Conservation (phyloP, 2,888 invertebrate genomes). For the Junonia oenone region DNA sequence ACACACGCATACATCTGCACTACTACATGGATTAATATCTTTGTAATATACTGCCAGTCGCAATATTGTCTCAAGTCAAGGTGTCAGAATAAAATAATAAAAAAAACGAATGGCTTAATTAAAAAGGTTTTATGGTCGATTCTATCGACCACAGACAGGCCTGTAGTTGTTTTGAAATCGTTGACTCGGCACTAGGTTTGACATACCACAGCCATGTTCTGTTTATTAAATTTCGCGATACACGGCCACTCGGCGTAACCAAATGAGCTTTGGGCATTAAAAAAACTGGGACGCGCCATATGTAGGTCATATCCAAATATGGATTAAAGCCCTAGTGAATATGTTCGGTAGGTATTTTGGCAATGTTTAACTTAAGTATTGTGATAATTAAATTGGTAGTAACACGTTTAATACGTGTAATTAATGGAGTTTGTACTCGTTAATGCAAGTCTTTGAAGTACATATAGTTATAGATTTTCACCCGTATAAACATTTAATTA, state of each 20-base stretch:
- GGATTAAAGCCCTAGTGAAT: conserved; percentile 13
- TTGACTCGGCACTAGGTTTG: neutral
- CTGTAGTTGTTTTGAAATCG: conserved; percentile 4
- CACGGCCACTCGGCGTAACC: conserved; percentile 15
- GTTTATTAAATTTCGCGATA: conserved; percentile 25
- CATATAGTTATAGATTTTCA: no score
- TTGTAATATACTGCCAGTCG: no score
- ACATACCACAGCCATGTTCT: neutral
- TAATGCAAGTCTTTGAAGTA: neutral
- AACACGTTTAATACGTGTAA: neutral
- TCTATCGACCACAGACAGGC: no score
- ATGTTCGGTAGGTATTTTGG: neutral
- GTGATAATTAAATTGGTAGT: neutral
- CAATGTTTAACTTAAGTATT: neutral
- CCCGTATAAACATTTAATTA: no score
- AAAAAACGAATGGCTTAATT: no score
- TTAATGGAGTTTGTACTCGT: no score
- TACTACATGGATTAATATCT: no score
- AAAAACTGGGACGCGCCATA: conserved; percentile 21
- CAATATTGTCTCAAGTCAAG: no score
- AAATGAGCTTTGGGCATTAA: conserved; percentile 18
- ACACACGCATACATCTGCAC: no score
- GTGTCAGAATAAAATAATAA: neutral
- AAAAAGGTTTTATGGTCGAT: no score
- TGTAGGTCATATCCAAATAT: conserved; percentile 19